Evolutionary conservation across 2,888 invertebrate species (phyloP).

Genomic region (Xylocampa areola): DNA sequence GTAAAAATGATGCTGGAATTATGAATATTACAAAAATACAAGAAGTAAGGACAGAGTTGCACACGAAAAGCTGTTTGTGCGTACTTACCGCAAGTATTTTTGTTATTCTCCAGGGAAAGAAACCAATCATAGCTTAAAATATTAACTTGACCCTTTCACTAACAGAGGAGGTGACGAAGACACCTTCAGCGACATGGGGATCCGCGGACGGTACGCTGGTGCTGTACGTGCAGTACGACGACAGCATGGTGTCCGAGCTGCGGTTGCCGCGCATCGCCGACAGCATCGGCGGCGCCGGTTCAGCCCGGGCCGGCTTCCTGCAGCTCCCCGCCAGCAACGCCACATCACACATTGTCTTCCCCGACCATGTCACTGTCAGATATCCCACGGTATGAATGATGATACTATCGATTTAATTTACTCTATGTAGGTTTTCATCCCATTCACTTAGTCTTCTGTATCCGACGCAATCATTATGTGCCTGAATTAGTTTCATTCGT

Average conservation of each 20-base stretch:
- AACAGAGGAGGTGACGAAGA: conserved; percentile 96
- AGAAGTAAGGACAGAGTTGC: too few relatives aligned
- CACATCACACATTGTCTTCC: conserved; percentile 92
- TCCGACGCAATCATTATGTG: too few relatives aligned
- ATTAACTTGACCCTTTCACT: neutral
- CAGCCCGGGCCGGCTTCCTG: conserved; percentile 87
- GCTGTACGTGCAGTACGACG: conserved; percentile 96
- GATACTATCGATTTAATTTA: too few relatives aligned
- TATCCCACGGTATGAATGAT: conserved; percentile 94
- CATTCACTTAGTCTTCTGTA: too few relatives aligned
- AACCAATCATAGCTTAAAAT: too few relatives aligned
- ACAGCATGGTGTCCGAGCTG: conserved; percentile 93
- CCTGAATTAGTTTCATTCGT: too few relatives aligned
- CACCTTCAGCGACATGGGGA: conserved; percentile 96
- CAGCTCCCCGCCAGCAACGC: conserved; percentile 77
- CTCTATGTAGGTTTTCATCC: too few relatives aligned
- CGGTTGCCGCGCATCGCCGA: conserved; percentile 95
- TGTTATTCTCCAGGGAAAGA: too few relatives aligned
- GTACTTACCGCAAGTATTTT: too few relatives aligned
- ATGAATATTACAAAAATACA: too few relatives aligned
- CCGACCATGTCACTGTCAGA: conserved; percentile 93
- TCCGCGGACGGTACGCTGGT: conserved; percentile 95
- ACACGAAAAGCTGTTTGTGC: too few relatives aligned
- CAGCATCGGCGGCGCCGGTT: conserved; percentile 90
- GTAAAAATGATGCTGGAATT: too few relatives aligned